phyloP scores from a whole-genome alignment of 2,797 vertebrate species.

The Hippoglossus hippoglossus region DNA sequence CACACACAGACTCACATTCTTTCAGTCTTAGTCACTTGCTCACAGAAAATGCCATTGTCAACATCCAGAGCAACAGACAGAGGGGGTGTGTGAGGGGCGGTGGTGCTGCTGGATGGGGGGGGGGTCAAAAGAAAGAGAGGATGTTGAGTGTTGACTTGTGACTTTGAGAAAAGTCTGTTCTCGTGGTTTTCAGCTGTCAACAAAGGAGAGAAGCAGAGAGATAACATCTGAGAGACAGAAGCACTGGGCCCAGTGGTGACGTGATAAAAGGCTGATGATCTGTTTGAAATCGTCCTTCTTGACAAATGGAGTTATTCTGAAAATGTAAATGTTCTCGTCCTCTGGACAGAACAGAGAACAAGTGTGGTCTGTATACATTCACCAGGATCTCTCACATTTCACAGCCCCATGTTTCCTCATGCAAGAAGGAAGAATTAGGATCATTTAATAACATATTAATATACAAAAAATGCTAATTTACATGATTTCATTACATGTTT shows the following conservation, averaged over 20 bases:
- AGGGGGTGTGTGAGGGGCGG: not conserved
- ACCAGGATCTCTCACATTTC: too few relatives aligned
- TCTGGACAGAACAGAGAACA: too few relatives aligned
- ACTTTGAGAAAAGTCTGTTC: slow-evolving; percentile 54
- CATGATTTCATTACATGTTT: too few relatives aligned
- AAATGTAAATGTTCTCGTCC: not conserved
- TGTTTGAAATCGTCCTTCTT: not conserved
- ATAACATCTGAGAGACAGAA: slow-evolving; percentile 11
- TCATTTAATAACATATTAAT: not conserved
- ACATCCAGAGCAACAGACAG: slow-evolving; percentile 56
- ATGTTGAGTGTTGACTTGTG: slow-evolving; percentile 58
- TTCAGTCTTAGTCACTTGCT: slow-evolving; percentile 72
- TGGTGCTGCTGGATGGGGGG: slow-evolving; percentile 11
- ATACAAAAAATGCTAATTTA: not conserved
- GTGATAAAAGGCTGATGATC: not conserved
- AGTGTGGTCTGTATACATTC: too few relatives aligned
- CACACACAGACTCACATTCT: slow-evolving; percentile 69
- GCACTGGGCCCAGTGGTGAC: slow-evolving; percentile 7
- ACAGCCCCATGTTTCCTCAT: too few relatives aligned
- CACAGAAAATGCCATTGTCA: slow-evolving; percentile 79
- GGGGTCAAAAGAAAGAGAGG: slow-evolving; percentile 28
- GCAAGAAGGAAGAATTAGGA: too few relatives aligned
- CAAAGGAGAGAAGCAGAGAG: slow-evolving; percentile 11
- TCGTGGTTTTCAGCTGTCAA: slow-evolving; percentile 55
- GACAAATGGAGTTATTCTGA: not conserved